A percentile compares a stretch with the other conserved stretches of the same genome.
Conservation (phyloP, 1,140 invertebrate genomes). For the Batillaria attramentaria region DNA sequence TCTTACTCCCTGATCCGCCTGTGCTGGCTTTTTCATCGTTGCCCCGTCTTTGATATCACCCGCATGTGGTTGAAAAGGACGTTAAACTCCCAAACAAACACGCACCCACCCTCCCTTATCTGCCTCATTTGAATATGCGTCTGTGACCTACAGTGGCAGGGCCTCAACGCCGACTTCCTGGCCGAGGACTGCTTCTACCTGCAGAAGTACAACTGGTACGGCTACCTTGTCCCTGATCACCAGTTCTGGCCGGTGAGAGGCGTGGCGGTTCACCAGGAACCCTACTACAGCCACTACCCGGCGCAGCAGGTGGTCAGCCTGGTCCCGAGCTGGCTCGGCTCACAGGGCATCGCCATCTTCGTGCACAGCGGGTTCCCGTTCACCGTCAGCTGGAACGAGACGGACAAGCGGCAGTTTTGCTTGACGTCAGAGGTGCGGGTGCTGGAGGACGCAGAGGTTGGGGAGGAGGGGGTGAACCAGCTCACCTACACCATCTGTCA, state of each 20-base stretch:
- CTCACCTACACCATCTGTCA: slow-evolving; percentile 47
- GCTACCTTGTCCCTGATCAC: slow-evolving; percentile 32
- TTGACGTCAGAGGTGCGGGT: slow-evolving; percentile 32
- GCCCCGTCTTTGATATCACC: no score
- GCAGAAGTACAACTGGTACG: slow-evolving; percentile 47
- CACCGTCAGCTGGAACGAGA: slow-evolving; percentile 38
- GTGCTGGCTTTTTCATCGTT: no score
- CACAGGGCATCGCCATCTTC: slow-evolving; percentile 41
- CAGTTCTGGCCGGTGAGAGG: slow-evolving; percentile 40
- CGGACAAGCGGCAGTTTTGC: slow-evolving; percentile 47
- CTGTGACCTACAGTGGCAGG: slow-evolving; percentile 40
- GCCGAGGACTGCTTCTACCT: slow-evolving; percentile 51
- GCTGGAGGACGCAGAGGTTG: neutral
- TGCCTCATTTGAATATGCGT: no score
- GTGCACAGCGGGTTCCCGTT: slow-evolving; percentile 43
- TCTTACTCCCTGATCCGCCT: no score
- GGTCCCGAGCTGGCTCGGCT: slow-evolving; percentile 44
- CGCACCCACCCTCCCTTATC: no score
- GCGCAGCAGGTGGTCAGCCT: slow-evolving; percentile 34
- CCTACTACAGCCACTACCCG: slow-evolving; percentile 44
- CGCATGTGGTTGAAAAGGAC: no score
- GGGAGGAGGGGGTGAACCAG: slow-evolving; percentile 3
- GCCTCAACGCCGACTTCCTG: slow-evolving; percentile 26
- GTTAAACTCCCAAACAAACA: no score
- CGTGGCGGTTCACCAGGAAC: slow-evolving; percentile 21